A percentile compares a stretch with the other conserved stretches of the same genome.
phyloP scores from a whole-genome alignment of 2,113 vertebrate genomes.

The Mesembrinibis cayennensis region DNA sequence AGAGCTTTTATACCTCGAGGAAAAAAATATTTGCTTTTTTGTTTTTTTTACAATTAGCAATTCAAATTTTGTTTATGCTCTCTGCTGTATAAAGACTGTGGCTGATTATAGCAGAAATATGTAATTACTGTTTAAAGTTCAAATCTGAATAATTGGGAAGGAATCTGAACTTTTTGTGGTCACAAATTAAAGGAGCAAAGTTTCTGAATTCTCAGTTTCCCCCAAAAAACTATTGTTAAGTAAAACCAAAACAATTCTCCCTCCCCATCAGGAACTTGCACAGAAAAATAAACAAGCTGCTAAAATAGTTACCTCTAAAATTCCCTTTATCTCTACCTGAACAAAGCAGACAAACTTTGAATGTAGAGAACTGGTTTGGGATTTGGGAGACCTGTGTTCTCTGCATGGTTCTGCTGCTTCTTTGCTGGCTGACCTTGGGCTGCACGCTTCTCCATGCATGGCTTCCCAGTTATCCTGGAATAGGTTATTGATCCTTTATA shows the following conservation, averaged over 20 bases:
- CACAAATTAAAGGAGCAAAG: neutral
- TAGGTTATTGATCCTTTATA: neutral
- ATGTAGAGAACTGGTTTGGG: neutral
- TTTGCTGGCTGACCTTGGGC: neutral
- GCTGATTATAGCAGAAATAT: constrained; percentile 35
- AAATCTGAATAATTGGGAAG: constrained; percentile 43
- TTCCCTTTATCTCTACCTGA: neutral
- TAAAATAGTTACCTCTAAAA: neutral
- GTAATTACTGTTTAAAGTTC: constrained; percentile 53
- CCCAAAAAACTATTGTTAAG: neutral
- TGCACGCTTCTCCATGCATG: neutral
- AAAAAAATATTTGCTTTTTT: neutral
- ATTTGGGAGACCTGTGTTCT: neutral
- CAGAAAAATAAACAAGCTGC: neutral
- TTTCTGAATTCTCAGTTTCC: constrained; percentile 1
- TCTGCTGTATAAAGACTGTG: constrained; percentile 8
- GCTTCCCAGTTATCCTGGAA: neutral
- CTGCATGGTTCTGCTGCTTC: neutral
- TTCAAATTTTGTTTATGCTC: constrained; percentile 42
- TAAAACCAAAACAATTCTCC: neutral
- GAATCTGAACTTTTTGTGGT: constrained; percentile 5
- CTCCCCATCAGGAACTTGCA: neutral
- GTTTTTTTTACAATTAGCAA: constrained; percentile 31
- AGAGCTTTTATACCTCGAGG: constrained; percentile 34
- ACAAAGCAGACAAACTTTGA: neutral